phyloP scores from a whole-genome alignment of 2,797 vertebrate species.

The Hafferia zeledoni region DNA sequence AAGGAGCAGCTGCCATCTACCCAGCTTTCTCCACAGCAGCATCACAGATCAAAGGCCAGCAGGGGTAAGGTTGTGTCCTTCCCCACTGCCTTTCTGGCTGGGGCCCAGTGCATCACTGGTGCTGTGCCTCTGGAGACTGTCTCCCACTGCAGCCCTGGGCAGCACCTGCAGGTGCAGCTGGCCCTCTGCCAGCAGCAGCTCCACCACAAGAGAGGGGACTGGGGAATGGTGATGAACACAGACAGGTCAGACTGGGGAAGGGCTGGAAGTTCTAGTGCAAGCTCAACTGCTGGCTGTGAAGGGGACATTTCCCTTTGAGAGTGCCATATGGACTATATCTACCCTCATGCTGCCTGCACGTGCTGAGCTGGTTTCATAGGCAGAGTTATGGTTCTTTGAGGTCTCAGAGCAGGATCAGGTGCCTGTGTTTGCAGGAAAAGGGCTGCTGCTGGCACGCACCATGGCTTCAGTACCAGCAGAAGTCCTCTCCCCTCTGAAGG shows the following conservation, averaged over 20 bases:
- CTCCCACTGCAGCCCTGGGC: neutral
- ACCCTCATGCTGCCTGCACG: neutral
- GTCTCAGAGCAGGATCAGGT: neutral
- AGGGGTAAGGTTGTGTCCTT: neutral
- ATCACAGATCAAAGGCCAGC: neutral
- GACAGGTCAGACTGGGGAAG: neutral
- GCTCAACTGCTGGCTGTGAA: neutral
- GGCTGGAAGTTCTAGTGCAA: neutral
- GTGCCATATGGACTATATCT: neutral
- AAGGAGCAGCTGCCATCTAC: neutral
- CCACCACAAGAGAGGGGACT: neutral
- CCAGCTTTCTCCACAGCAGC: neutral
- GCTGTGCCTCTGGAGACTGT: neutral
- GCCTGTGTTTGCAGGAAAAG: neutral
- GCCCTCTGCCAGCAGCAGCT: neutral
- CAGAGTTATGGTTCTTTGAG: neutral
- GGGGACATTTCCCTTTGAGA: neutral
- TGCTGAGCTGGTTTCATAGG: neutral
- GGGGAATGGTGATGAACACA: neutral
- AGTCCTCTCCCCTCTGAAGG: neutral
- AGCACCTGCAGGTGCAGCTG: neutral
- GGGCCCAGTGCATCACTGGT: rapidly evolving
- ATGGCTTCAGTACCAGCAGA: neutral
- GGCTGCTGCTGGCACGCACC: neutral
- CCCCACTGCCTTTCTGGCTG: neutral